Evolutionary conservation across 2,797 vertebrate species (phyloP), one percentile per base, ranked within the genome.

Genomic region (Pipistrellus kuhlii): DNA sequence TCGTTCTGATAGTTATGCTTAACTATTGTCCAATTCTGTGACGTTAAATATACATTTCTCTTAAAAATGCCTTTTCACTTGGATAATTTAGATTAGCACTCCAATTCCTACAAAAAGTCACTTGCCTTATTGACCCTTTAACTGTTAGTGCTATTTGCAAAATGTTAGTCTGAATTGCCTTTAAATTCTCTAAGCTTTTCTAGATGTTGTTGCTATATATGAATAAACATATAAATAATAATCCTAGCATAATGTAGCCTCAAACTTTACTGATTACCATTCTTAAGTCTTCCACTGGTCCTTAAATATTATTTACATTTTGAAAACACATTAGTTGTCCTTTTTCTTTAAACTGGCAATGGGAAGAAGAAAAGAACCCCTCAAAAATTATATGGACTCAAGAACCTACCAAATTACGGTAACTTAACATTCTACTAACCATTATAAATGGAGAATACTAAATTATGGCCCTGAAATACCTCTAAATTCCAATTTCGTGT

Each of bases 401-500:
- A 87, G 57, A 75, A 71, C 35, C 86, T 85, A 90, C 88, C 90
- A 96, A 96, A 89, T 32, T 91, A 95, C 2, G 72, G 55, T 10
- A 89, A 68, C 44, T 73, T 95, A 73, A 92, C 71, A 51, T 15
- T 95, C 88, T 95, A 6, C 71, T 95, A 93, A 89, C 35, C 59
- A 81, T 85, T 96, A 9, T 89, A 97, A 92, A 78, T 82, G 86
- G 81, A 76, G 89, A 97, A 93, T 78, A 88, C 94, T 91, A 93
- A 96, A 94, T 82, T 77, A 88, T 71, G 91, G 71, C 41, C 94
- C 72, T 51, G 2, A 62, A 97, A 95, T 90, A 90, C 53, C 80
- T 96, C 90, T 93, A 90, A 97, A 96, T 57, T 96, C 78, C 77
- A 73, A 73, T 86, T 96, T 97, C 94, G 82, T 93, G 96, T 97